phyloP scores from a whole-genome alignment of 2,113 vertebrate species.

The Dolichotis patagonum region DNA sequence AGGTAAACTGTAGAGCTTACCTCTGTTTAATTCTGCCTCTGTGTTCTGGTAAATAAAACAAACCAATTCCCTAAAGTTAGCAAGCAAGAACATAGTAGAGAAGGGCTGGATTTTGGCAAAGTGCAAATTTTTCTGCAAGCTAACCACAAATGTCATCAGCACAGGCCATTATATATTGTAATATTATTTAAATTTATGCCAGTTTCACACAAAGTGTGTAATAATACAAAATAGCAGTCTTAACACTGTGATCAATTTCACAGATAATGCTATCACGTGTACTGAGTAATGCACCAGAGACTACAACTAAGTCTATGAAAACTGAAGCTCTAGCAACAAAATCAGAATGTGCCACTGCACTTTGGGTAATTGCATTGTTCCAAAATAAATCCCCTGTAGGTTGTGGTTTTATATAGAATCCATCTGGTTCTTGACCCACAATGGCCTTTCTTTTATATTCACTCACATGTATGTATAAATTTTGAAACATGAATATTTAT shows the following conservation, averaged over 20 bases:
- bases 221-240: conserved; percentile 22
- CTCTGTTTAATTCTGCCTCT: neutral
- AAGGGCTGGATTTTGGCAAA: neutral
- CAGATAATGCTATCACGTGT: neutral
- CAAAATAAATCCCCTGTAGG: conserved; percentile 37
- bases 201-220: conserved; percentile 39
- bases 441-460: conserved; percentile 50
- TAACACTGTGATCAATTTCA: conserved; percentile 25
- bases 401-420: conserved; percentile 57
- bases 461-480: neutral
- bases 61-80: neutral
- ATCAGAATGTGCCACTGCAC: neutral
- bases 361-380: conserved; percentile 60
- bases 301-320: conserved; percentile 17
- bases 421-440: conserved; percentile 40
- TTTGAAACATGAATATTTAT: neutral
- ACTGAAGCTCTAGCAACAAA: conserved; percentile 36
- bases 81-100: neutral
- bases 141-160: neutral
- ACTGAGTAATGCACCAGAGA: neutral
- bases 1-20: no score
- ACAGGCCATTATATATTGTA: neutral
- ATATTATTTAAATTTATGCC: conserved; percentile 45
- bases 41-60: neutral
- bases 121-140: conserved; percentile 3